Base-by-base conservation (phyloP, 2,113 vertebrate genomes). In the Notiomystis cincta region DNA sequence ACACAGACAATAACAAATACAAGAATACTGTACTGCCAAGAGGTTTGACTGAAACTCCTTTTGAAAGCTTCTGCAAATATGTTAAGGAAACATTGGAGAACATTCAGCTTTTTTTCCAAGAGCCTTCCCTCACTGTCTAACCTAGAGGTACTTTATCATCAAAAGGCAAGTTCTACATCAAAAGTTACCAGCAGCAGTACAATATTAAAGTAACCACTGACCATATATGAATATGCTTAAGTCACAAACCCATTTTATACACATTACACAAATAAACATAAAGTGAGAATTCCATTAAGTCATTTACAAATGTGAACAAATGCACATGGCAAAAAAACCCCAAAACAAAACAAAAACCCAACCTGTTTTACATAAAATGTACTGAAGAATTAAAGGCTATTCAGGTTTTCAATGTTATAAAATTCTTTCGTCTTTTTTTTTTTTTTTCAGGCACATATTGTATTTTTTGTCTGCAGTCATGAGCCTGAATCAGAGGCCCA, bases 21-120 rank as follows among this genome's bases (percentile, higher is more conserved):
- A 97, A 98, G 97, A 98, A 98, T 98, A 98, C 98, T 98, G 98
- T 99, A 98, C 99, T 99, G 99, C 99, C 98, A 98, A 98, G 98
- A 98, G 98, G 98, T 98, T 98, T 98, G 98, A 97, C 97, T 98
- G 95, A 97, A 98, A 98, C 97, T 98, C 98, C 98, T 98, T 97
- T 97, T 97, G 92, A 97, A 97, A 96, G 97, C 97, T 97, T 98
- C 96, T 96, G 96, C 96, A 98, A 98, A 97, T 93, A 98, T 96
- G 94, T 97, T 97, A 97, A 98, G 98, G 96, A 97, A 97, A 97
- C 87, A 96, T 96, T 87, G 97, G 98, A 97, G 97, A 97, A 97
- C 96, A 97, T 98, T 98, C 95, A 90, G 84, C n/a, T 94, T 96
- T 90, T 96, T 96, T 97, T 84, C 94, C 89, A 96, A 96, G 92